Evolutionary conservation across 2,797 vertebrate genomes (phyloP), one percentile per base, ranked within the genome.

Genomic region (Anisognathus igniventris): DNA sequence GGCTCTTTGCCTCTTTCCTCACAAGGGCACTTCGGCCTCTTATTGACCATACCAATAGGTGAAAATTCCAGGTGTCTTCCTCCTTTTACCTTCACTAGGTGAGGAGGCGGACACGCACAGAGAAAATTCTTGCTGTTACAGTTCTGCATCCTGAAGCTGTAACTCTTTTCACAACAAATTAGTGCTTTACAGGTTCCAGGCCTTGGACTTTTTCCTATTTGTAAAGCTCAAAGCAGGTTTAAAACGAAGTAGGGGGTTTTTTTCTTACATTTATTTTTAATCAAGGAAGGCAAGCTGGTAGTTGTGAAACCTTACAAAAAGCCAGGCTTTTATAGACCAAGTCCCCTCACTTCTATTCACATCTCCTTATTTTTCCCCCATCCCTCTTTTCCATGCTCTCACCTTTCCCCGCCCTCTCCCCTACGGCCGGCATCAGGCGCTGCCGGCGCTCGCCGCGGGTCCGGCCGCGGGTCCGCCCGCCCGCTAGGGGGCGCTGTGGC

Each of bases 21-120:
- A 1, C 21, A 18, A 6, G 7, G 4, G 23, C 10, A 5, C 24
- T 23, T 22, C 18, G 6, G 31, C 1, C 2, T 5, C 3, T 7
- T 39, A 8, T 0, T 67, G 39, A 10, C 25, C 6, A 2, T 11
- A 33, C 27, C 27, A 4, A 1, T 0, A 20, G 47, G 20, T 24
- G 54, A 14, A 75, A 21, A 33, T 14, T 28, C 12, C 27, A 28
- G 14, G 2, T 40, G 2, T 20, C 16, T 8, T 84, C 17, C 24
- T 45, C 27, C 8, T 53, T 24, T 39, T 33, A 23, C 33, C 54
- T 35, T 61, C 4, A 4, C 56, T 40, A 4, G 5, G 16, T 7
- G 27, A 67, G 17, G 16, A 61, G 45, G 31, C 19, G 54, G 21
- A 35, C 39, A 20, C 0, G 1, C 6, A 45, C 5, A 27, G 7